A percentile compares a stretch with the other conserved stretches of the same genome.
These are phyloP conservation scores for Melanchra persicariae DNA, from an alignment of 2,888 invertebrate species.

Conservation along the genomic window DNA sequence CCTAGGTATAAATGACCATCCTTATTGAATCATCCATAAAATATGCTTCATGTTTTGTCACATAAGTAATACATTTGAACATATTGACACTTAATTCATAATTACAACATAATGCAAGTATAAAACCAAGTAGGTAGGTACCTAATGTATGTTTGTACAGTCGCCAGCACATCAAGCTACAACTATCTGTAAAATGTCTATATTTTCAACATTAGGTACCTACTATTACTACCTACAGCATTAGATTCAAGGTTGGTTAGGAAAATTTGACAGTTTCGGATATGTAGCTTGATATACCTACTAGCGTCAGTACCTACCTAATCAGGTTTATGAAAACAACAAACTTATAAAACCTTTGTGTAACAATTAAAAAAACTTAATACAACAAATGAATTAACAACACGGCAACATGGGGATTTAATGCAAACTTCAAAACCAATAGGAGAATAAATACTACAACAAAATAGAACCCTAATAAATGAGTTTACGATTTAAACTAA, in stretches of 20 bases:
- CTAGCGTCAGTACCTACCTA: too few species aligned
- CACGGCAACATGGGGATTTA: slow-evolving; percentile 27
- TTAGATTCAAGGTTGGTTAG: too few species aligned
- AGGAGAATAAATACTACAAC: not conserved
- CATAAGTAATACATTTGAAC: not conserved
- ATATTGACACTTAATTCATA: not conserved
- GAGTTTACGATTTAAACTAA: slow-evolving; percentile 6
- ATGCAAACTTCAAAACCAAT: slow-evolving; percentile 33
- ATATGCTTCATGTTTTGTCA: not conserved
- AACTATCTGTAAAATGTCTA: too few species aligned
- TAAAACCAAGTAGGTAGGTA: slow-evolving; percentile 35
- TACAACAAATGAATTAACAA: slow-evolving; percentile 58
- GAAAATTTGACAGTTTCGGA: too few species aligned
- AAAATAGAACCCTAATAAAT: not conserved
- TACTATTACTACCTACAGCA: too few species aligned
- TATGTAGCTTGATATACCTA: too few species aligned
- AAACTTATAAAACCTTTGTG: slow-evolving; percentile 46
- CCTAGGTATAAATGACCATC: not conserved
- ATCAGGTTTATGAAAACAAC: slow-evolving; percentile 19
- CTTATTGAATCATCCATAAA: not conserved
- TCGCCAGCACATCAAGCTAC: too few species aligned
- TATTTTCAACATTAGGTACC: too few species aligned
- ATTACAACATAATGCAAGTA: slow-evolving; percentile 19
- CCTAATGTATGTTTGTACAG: too few species aligned
- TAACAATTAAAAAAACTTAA: slow-evolving; percentile 63